Evolutionary conservation across 2,797 vertebrate genomes (phyloP), one percentile per base, ranked within the genome.

Genomic region (Sandelia bainsii): DNA sequence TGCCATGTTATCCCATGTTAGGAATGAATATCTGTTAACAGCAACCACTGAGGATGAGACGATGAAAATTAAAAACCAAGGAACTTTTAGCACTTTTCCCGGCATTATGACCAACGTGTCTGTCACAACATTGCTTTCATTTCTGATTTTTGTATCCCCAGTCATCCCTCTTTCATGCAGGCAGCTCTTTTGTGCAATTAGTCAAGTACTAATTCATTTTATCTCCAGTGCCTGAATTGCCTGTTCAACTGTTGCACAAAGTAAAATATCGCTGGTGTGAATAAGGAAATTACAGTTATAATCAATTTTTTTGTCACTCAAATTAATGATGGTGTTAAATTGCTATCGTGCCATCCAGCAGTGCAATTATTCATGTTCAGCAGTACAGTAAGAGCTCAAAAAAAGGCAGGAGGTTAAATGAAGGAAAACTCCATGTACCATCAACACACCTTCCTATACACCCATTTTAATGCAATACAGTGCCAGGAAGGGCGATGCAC

Each of bases 281-380:
- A 79, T 13, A 13, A 20, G 53, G 62, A 83, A 86, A 87, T 70
- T 85, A 82, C 53, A 66, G 75, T 14, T 34, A 64, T 66, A 66
- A 88, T 85, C 72, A 74, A 75, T 87, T 74, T 49, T 75, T 88
- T 84, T 88, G 82, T 83, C 69, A 50, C 16, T 61, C 46, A 62
- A 76, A 90, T 85, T 46, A 85, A 85, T 81, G 62, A 67, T 60
- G 46, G 81, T 27, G 74, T 69, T 62, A 44, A 75, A 63, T 57
- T 77, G 77, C 77, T 37, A 62, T 75, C 22, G 11, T 65, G 62
- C 34, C 62, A 72, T 45, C 27, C 12, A 49, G 65, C 49, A 9
- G 57, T 71, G 72, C 42, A 23, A 75, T 88, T 78, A 76, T 60
- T 88, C 75, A 68, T 2, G 10, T 25, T 72, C 66, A 49, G 61